These are phyloP conservation scores for Muntiacus muntjak DNA, from an alignment of 2,113 vertebrate species.

Conservation along the genomic window DNA sequence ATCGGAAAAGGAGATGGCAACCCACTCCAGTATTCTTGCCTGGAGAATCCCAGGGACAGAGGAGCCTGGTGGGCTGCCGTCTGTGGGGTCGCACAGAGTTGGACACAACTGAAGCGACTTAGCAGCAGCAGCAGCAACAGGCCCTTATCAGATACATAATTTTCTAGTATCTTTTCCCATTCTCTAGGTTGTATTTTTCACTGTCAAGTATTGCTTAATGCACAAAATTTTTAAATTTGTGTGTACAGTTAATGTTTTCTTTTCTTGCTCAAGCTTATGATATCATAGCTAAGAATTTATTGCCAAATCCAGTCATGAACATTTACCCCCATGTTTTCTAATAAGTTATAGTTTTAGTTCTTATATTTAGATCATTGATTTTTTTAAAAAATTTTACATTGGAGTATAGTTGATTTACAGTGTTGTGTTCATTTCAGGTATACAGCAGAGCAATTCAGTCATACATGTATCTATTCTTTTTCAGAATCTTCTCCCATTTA, in stretches of 20 bases:
- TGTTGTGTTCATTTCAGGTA: background rate
- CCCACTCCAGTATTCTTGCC: background rate
- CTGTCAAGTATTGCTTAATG: background rate
- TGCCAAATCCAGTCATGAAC: background rate
- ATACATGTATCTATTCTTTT: background rate
- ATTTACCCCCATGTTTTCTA: background rate
- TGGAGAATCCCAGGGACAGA: background rate
- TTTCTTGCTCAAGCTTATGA: background rate
- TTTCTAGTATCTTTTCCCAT: background rate
- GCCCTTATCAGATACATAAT: background rate
- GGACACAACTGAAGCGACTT: background rate
- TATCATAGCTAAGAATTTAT: background rate
- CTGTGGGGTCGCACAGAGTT: background rate
- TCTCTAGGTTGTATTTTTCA: background rate
- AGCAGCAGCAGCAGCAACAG: background rate
- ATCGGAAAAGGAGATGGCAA: background rate
- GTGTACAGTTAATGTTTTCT: background rate
- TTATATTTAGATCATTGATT: background rate
- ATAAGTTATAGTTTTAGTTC: background rate
- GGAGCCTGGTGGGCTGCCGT: background rate
- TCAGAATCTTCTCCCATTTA: background rate
- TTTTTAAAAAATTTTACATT: background rate
- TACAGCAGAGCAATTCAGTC: background rate
- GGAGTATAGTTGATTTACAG: background rate
- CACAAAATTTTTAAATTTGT: background rate